These are phyloP conservation scores for Criorhina ranunculi DNA, from an alignment of 2,888 invertebrate species.

Conservation along the genomic window DNA sequence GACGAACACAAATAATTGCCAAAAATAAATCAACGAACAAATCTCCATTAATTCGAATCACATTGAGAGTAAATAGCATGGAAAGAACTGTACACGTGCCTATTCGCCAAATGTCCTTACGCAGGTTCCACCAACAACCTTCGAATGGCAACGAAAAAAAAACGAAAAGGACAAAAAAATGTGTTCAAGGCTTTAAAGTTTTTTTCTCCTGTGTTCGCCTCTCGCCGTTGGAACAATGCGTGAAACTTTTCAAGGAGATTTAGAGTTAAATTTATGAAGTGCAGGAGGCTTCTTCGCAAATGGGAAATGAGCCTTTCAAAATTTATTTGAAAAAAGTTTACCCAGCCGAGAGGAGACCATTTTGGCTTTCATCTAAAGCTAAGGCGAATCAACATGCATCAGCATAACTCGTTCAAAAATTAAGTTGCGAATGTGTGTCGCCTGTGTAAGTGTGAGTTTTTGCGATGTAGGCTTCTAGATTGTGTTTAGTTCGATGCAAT, in stretches of 20 bases:
- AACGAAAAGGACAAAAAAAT: slow-evolving; percentile 35
- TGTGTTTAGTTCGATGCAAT: slow-evolving; percentile 39
- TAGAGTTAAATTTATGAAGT: slow-evolving; percentile 63
- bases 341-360: not conserved
- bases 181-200: slow-evolving; percentile 59
- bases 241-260: slow-evolving; percentile 67
- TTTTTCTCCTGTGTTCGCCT: slow-evolving; percentile 24
- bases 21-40: slow-evolving; percentile 65
- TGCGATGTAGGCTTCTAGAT: not conserved
- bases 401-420: slow-evolving; percentile 38
- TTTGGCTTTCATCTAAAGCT: slow-evolving; percentile 15
- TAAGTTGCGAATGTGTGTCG: not conserved
- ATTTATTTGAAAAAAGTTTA: slow-evolving; percentile 65
- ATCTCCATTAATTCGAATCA: slow-evolving; percentile 68
- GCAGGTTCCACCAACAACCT: slow-evolving; percentile 19
- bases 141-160: slow-evolving; percentile 28
- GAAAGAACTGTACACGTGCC: slow-evolving; percentile 64
- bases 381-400: slow-evolving; percentile 43
- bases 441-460: not conserved
- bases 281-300: slow-evolving; percentile 44
- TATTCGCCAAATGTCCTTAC: slow-evolving; percentile 50
- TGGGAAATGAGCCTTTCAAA: slow-evolving; percentile 60
- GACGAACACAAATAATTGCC: slow-evolving; percentile 35
- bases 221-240: slow-evolving; percentile 33
- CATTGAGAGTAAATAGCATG: slow-evolving; percentile 62